phyloP scores from a whole-genome alignment of 37 sponge, comb jelly and placozoan species.

The Hormiphora californensis region DNA sequence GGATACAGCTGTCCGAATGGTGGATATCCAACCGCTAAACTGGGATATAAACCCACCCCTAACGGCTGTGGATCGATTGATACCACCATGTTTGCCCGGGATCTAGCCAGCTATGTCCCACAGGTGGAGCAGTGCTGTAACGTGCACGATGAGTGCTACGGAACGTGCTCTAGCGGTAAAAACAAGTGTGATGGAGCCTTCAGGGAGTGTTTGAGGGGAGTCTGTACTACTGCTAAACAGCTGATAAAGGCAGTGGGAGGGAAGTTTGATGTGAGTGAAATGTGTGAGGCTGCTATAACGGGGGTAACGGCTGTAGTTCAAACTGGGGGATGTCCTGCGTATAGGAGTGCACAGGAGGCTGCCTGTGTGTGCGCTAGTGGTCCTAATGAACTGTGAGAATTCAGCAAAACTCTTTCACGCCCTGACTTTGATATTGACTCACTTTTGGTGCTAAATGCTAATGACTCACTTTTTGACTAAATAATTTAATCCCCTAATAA shows the following conservation, averaged over 20 bases:
- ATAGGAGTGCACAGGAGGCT: not conserved
- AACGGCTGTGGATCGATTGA: slow-evolving; percentile 32
- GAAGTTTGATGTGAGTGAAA: not conserved
- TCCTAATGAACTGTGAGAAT: not conserved
- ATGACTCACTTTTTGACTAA: no score
- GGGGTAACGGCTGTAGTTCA: not conserved
- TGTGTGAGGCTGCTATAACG: not conserved
- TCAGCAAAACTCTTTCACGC: no score
- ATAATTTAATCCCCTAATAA: no score
- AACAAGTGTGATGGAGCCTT: not conserved
- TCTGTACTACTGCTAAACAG: not conserved
- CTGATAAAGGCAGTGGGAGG: not conserved
- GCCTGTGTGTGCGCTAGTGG: not conserved
- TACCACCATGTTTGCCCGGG: slow-evolving; percentile 4
- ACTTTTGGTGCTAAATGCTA: no score
- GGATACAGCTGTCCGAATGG: slow-evolving; percentile 19
- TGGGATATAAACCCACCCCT: not conserved
- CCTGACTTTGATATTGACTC: no score
- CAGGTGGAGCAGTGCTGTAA: not conserved
- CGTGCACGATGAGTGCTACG: not conserved
- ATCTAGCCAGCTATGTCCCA: not conserved
- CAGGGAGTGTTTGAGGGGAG: not conserved
- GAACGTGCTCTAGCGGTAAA: not conserved
- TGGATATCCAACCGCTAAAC: not conserved
- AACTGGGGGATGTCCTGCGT: not conserved